phyloP scores from a whole-genome alignment of 2,113 vertebrate genomes.

The Bettongia penicillata region DNA sequence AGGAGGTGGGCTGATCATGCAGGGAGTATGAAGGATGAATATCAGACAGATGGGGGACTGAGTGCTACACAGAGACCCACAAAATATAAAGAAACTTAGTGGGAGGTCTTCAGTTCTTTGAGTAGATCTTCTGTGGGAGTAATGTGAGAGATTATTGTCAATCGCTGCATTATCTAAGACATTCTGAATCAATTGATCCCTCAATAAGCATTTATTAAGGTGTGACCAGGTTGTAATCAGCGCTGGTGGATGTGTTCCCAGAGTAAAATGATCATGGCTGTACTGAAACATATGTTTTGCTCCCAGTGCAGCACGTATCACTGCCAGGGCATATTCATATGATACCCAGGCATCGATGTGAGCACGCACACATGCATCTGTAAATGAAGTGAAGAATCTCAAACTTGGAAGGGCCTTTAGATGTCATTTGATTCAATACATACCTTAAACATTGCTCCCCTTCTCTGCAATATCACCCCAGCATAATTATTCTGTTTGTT shows the following conservation, averaged over 20 bases:
- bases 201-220: not conserved
- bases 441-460: not conserved
- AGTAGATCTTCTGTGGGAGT: not conserved
- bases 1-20: not conserved
- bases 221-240: not conserved
- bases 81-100: not conserved
- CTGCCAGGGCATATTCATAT: not conserved
- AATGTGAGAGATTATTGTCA: not conserved
- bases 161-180: not conserved
- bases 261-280: not conserved
- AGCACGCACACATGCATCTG: not conserved
- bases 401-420: not conserved
- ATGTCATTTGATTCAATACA: too few species aligned
- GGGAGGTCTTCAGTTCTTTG: not conserved
- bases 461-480: not conserved
- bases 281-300: not conserved
- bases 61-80: not conserved
- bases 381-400: not conserved
- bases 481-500: not conserved
- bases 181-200: not conserved
- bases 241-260: not conserved
- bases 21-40: not conserved
- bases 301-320: not conserved
- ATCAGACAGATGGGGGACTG: not conserved
- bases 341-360: not conserved